These are phyloP conservation scores for Diabrotica undecimpunctata DNA, from an alignment of 1,140 invertebrate genomes.

Conservation along the genomic window DNA sequence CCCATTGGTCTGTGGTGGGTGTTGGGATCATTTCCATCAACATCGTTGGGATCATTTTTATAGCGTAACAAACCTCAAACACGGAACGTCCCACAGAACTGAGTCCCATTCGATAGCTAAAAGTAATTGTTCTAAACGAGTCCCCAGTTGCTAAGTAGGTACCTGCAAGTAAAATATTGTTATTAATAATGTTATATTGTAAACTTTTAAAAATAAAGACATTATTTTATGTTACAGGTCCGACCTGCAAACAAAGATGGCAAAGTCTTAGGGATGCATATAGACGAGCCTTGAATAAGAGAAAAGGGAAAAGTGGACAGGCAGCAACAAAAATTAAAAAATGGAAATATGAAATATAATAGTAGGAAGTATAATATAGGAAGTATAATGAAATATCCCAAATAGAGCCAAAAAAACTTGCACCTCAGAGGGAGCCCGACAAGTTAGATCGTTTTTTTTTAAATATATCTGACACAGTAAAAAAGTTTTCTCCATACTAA, in stretches of 20 bases:
- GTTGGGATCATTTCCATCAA: no score
- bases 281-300: conserved; percentile 21
- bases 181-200: conserved; percentile 41
- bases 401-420: neutral
- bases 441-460: conserved; percentile 17
- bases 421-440: neutral
- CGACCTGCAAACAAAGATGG: conserved; percentile 20
- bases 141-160: conserved; percentile 47
- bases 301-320: conserved; percentile 21
- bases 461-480: conserved; percentile 16
- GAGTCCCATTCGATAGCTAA: conserved; percentile 50
- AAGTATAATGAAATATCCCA: no score
- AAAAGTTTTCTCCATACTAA: conserved; percentile 20
- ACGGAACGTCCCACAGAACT: no score
- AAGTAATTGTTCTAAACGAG: conserved; percentile 48
- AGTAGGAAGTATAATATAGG: no score
- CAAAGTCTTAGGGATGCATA: conserved; percentile 22
- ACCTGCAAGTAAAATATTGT: no score
- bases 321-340: no score
- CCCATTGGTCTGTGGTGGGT: no score
- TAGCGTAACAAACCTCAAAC: no score
- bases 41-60: no score
- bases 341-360: conserved; percentile 25
- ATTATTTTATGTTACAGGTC: conserved; percentile 12
- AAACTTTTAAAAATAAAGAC: neutral